A percentile compares a stretch with the other conserved stretches of the same genome.
phyloP scores from a whole-genome alignment of 1,140 invertebrate genomes.

The Drosophila nigromelanica region DNA sequence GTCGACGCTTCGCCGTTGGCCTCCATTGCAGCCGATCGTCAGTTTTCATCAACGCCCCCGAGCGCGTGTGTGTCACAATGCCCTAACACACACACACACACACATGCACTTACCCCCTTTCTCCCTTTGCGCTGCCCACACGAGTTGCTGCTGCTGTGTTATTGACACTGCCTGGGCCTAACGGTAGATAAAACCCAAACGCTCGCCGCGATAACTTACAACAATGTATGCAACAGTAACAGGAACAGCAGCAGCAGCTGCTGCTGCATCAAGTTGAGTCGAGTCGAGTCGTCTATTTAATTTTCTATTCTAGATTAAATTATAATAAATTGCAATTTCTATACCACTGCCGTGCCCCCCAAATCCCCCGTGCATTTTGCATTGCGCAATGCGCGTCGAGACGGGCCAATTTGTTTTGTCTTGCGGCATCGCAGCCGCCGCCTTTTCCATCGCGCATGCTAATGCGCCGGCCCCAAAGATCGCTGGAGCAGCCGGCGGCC shows the following conservation, averaged over 20 bases:
- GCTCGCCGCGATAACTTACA: slow-evolving; percentile 46
- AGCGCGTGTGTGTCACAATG: slow-evolving; percentile 18
- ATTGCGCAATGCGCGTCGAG: slow-evolving; percentile 59
- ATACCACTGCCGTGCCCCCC: slow-evolving; percentile 13
- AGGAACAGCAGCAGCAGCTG: neutral
- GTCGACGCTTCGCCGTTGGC: slow-evolving; percentile 61
- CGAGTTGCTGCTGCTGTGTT: slow-evolving; percentile 42
- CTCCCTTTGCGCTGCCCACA: slow-evolving; percentile 8
- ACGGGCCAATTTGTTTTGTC: slow-evolving; percentile 49
- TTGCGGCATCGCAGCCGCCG: slow-evolving; percentile 9
- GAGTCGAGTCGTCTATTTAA: slow-evolving; percentile 59
- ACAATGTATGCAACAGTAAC: slow-evolving; percentile 66
- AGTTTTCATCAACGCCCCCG: slow-evolving; percentile 62
- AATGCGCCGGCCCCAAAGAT: slow-evolving; percentile 10
- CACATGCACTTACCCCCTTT: neutral
- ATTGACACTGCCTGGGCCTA: slow-evolving; percentile 72
- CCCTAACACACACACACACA: neutral
- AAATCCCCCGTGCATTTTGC: slow-evolving; percentile 20
- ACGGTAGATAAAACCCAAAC: slow-evolving; percentile 80
- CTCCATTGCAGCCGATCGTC: slow-evolving; percentile 58
- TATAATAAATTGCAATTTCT: slow-evolving; percentile 79
- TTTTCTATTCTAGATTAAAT: slow-evolving; percentile 82
- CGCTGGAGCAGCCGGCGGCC: slow-evolving; percentile 17
- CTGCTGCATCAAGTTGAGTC: slow-evolving; percentile 3
- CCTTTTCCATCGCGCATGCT: slow-evolving; percentile 24